Percentiles rank a stretch among this genome's conserved stretches.
phyloP scores from a whole-genome alignment of 2,113 vertebrate species.

The Uria aalge region DNA sequence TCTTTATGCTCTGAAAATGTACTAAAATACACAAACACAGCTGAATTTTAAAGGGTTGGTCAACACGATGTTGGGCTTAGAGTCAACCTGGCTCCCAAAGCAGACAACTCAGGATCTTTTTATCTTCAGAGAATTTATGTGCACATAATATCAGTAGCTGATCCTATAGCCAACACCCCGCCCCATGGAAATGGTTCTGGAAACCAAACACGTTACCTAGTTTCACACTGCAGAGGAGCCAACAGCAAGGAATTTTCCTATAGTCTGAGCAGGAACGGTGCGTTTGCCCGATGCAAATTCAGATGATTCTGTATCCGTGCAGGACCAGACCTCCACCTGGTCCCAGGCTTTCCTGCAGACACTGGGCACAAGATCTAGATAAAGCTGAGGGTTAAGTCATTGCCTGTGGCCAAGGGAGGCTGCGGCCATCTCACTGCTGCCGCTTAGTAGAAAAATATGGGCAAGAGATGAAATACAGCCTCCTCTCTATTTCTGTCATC shows the following conservation, averaged over 20 bases:
- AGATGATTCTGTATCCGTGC: neutral
- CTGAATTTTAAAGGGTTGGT: neutral
- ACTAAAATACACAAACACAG: neutral
- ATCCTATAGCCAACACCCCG: neutral
- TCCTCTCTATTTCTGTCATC: neutral
- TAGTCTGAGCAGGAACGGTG: neutral
- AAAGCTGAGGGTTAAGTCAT: neutral
- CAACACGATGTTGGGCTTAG: neutral
- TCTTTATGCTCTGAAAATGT: neutral
- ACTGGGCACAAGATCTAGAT: neutral
- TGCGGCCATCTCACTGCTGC: neutral
- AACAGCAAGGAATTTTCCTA: neutral
- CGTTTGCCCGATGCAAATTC: neutral
- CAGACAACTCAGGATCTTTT: neutral
- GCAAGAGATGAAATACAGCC: neutral
- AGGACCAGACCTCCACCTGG: neutral
- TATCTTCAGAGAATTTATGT: neutral
- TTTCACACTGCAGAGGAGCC: neutral
- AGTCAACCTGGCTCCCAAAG: neutral
- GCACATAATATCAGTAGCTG: neutral
- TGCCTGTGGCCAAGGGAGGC: neutral
- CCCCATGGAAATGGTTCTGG: neutral
- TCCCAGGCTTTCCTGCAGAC: neutral
- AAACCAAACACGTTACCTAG: neutral
- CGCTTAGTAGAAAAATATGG: neutral